Conservation (phyloP, 2,797 vertebrate species). For the Danio albolineatus region DNA sequence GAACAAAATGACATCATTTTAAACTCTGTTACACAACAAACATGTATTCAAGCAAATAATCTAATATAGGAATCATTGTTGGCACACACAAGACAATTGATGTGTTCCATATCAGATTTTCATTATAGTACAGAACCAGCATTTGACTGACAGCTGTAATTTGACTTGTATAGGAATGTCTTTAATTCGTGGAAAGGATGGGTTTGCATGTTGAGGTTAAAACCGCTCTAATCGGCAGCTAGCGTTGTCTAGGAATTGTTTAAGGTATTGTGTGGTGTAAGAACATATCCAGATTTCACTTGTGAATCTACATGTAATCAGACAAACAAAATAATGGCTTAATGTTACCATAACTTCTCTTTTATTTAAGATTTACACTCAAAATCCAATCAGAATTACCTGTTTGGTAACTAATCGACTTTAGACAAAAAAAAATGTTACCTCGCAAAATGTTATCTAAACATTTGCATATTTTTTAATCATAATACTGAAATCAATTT, state of each 20-base stretch:
- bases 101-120: constrained; percentile 26
- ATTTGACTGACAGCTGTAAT: constrained; percentile 35
- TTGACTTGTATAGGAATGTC: background rate
- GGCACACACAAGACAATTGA: constrained; percentile 25
- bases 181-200: constrained; percentile 1
- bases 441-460: no score
- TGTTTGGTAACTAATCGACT: no score
- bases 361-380: no score
- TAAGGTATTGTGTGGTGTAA: background rate
- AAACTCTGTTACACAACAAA: constrained; percentile 57
- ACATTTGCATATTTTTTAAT: no score
- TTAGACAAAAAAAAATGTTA: no score
- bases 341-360: no score
- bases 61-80: constrained; percentile 28
- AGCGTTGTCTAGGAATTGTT: background rate
- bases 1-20: constrained; percentile 60
- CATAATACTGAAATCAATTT: no score
- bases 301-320: background rate
- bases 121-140: background rate
- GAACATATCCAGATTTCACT: background rate
- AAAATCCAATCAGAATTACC: no score
- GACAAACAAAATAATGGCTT: background rate
- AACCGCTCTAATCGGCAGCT: background rate
- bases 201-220: constrained; percentile 1
- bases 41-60: constrained; percentile 53